These are phyloP conservation scores for Cassiopea xamachana DNA, from an alignment of 30 jellyfish, hydroid and myxozoan species.

Conservation along the genomic window DNA sequence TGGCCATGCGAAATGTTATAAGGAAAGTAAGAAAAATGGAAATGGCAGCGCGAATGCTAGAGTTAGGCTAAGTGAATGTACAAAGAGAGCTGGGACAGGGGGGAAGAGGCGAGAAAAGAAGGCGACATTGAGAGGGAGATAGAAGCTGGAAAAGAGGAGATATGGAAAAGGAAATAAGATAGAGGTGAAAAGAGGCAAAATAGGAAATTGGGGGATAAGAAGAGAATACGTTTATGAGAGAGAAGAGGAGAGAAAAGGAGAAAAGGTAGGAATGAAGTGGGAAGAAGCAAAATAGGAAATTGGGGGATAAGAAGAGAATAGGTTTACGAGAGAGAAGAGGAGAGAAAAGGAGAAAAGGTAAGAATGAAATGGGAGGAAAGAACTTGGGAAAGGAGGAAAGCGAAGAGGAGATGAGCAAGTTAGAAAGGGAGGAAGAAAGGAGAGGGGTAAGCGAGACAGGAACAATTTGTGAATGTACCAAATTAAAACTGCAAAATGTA, in stretches of 20 bases:
- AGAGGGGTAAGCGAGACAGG: not conserved
- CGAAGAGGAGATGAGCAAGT: not conserved
- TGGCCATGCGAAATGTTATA: too few relatives aligned
- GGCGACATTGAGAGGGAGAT: too few relatives aligned
- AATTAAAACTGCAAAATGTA: too few relatives aligned
- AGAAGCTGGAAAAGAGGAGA: too few relatives aligned
- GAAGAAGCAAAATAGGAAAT: not conserved
- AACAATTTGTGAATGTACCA: too few relatives aligned
- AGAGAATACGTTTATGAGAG: too few relatives aligned
- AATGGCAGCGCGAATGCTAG: too few relatives aligned
- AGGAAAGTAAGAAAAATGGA: too few relatives aligned
- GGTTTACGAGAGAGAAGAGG: not conserved
- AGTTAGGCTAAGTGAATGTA: too few relatives aligned
- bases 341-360: not conserved
- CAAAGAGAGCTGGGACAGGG: too few relatives aligned
- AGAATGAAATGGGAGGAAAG: not conserved
- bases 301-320: not conserved
- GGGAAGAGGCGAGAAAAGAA: too few relatives aligned
- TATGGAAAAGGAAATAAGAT: not conserved
- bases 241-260: not conserved
- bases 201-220: not conserved
- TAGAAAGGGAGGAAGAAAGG: not conserved
- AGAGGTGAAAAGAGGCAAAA: not conserved
- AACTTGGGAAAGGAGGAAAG: not conserved
- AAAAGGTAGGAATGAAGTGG: not conserved